A percentile compares a stretch with the other conserved stretches of the same genome.
These are phyloP conservation scores for Hoplostethus atlanticus DNA, from an alignment of 2,797 vertebrate genomes.

Conservation along the genomic window DNA sequence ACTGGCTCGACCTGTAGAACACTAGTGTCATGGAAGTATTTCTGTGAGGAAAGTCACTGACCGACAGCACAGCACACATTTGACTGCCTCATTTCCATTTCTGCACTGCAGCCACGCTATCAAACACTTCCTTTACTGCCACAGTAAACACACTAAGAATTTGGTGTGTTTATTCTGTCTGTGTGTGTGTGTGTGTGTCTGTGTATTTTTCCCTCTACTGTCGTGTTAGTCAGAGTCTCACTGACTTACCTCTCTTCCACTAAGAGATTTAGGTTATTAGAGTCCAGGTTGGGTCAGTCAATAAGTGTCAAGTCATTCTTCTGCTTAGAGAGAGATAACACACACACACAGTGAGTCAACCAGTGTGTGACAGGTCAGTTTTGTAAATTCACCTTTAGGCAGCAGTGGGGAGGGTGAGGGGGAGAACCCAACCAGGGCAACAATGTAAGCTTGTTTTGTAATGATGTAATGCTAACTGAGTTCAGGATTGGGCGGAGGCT, in stretches of 20 bases:
- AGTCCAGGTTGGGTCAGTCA: background rate
- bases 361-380: slow-evolving; percentile 7
- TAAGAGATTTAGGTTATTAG: slow-evolving; percentile 29
- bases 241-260: slow-evolving; percentile 7
- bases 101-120: slow-evolving; percentile 6
- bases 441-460: slow-evolving; percentile 41
- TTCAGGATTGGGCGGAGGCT: slow-evolving; percentile 58
- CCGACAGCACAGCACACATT: background rate
- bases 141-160: slow-evolving; percentile 21
- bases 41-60: slow-evolving; percentile 7
- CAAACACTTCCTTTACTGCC: slow-evolving; percentile 47
- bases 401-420: slow-evolving; percentile 15
- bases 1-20: background rate
- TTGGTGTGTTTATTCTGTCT: background rate
- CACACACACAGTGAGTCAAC: background rate
- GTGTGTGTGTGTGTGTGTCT: slow-evolving; percentile 6
- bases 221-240: slow-evolving; percentile 6
- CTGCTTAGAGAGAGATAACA: background rate
- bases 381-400: slow-evolving; percentile 24
- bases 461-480: slow-evolving; percentile 53
- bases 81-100: slow-evolving; percentile 41
- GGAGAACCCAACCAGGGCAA: slow-evolving; percentile 32
- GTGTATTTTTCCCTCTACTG: background rate
- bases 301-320: background rate
- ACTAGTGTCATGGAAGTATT: background rate